These are phyloP conservation scores for Hyposoter dolosus DNA, from an alignment of 2,888 invertebrate genomes.

Conservation along the genomic window DNA sequence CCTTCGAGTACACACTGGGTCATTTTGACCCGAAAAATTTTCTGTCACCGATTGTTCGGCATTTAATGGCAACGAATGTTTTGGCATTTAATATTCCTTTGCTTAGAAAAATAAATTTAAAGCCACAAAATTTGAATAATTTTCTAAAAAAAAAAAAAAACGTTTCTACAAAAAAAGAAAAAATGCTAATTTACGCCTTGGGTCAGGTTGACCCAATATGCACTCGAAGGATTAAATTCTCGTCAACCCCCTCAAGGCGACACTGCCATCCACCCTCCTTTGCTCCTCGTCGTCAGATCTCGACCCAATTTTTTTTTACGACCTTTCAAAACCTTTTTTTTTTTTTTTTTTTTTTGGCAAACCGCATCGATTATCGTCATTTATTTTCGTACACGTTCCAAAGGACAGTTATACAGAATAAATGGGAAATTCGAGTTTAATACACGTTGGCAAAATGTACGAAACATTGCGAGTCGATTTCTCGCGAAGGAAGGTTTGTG, in stretches of 20 bases:
- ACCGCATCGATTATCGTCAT: conserved; percentile 4
- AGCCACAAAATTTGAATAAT: too few species aligned
- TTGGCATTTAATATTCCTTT: too few species aligned
- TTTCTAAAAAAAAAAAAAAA: too few species aligned
- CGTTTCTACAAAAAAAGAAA: too few species aligned
- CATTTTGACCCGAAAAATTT: too few species aligned
- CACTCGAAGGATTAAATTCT: too few species aligned
- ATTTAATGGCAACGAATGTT: too few species aligned
- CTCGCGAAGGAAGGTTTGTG: conserved; percentile 69
- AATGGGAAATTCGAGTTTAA: conserved; percentile 1
- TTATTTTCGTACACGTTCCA: conserved; percentile 6
- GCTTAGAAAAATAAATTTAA: too few species aligned
- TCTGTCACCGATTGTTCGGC: too few species aligned
- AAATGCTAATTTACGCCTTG: too few species aligned
- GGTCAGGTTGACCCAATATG: too few species aligned
- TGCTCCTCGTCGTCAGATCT: not conserved
- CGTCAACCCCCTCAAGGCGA: not conserved
- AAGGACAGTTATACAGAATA: conserved; percentile 1
- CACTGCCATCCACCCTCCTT: not conserved
- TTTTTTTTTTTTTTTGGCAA: conserved; percentile 16
- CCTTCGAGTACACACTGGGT: too few species aligned
- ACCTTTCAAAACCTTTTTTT: not conserved
- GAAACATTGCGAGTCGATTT: conserved; percentile 34
- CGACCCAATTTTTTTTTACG: conserved; percentile 15
- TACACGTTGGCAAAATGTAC: not conserved